phyloP scores from a whole-genome alignment of 2,797 vertebrate species.

The Zenarchopterus dispar region DNA sequence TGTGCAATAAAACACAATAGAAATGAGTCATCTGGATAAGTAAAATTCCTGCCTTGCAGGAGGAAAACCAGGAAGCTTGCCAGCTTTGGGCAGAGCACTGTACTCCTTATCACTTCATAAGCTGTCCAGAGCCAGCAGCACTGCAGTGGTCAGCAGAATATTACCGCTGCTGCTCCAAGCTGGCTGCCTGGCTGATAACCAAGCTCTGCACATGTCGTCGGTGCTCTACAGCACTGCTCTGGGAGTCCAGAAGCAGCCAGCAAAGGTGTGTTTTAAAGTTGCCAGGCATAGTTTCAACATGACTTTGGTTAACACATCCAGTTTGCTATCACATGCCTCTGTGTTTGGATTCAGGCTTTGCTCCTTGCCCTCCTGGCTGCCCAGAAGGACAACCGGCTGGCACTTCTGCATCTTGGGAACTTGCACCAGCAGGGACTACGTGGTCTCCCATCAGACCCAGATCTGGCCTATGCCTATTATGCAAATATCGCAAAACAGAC shows the following conservation, averaged over 20 bases:
- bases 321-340: slow-evolving; percentile 10
- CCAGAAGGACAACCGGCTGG: slow-evolving; percentile 79
- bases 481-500: slow-evolving; percentile 84
- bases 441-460: slow-evolving; percentile 66
- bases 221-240: slow-evolving; percentile 79
- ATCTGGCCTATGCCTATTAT: slow-evolving; percentile 85
- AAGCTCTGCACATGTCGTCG: slow-evolving; percentile 79
- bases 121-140: slow-evolving; percentile 49
- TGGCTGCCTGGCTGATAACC: slow-evolving; percentile 78
- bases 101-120: slow-evolving; percentile 70
- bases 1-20: neutral
- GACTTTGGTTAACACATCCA: slow-evolving; percentile 1
- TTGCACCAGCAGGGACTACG: slow-evolving; percentile 78
- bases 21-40: neutral
- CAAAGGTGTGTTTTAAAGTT: slow-evolving; percentile 70
- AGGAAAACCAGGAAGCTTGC: slow-evolving; percentile 37
- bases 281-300: neutral
- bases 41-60: slow-evolving; percentile 47
- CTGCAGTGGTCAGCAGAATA: slow-evolving; percentile 51
- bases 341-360: slow-evolving; percentile 74
- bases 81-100: slow-evolving; percentile 71
- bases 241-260: slow-evolving; percentile 68
- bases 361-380: slow-evolving; percentile 80
- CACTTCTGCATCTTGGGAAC: slow-evolving; percentile 81
- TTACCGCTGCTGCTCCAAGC: slow-evolving; percentile 82